These are phyloP conservation scores for Drosophila nr. medialis DNA, from an alignment of 2,888 invertebrate species.

Conservation along the genomic window DNA sequence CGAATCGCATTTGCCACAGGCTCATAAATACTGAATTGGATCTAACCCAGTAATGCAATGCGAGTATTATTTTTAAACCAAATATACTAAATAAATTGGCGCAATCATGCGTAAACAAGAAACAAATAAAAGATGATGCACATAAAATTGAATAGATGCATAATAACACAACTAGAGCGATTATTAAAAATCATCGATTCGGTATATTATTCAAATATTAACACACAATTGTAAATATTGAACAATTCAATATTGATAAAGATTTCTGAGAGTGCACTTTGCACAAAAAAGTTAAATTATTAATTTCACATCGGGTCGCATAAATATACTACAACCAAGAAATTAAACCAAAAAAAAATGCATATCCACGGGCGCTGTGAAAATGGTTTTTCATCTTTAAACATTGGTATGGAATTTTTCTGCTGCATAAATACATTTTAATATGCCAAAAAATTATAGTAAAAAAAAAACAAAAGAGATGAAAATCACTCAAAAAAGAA, in stretches of 20 bases:
- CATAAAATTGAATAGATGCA: neutral
- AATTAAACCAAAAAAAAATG: slow-evolving; percentile 35
- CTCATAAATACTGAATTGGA: slow-evolving; percentile 37
- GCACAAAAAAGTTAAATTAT: slow-evolving; percentile 12
- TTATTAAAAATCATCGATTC: neutral
- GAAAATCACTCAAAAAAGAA: slow-evolving; percentile 33
- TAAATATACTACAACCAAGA: neutral
- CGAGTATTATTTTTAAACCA: slow-evolving; percentile 30
- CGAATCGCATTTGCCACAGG: slow-evolving; percentile 41
- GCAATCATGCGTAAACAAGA: slow-evolving; percentile 11
- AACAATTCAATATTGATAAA: neutral
- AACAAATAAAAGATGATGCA: slow-evolving; percentile 6
- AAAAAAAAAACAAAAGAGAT: slow-evolving; percentile 21
- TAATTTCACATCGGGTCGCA: slow-evolving; percentile 5
- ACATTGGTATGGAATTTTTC: slow-evolving; percentile 16
- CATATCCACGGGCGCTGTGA: slow-evolving; percentile 43
- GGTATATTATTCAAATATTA: neutral
- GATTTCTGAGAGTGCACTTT: neutral
- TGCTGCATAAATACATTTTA: slow-evolving; percentile 54
- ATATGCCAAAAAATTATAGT: slow-evolving; percentile 45
- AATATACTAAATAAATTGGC: slow-evolving; percentile 13
- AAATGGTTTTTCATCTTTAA: slow-evolving; percentile 19
- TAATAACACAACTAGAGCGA: neutral
- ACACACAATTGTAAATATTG: neutral
- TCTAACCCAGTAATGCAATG: slow-evolving; percentile 20